Base-by-base conservation (phyloP, 2,113 vertebrate genomes). In the Parus major region DNA sequence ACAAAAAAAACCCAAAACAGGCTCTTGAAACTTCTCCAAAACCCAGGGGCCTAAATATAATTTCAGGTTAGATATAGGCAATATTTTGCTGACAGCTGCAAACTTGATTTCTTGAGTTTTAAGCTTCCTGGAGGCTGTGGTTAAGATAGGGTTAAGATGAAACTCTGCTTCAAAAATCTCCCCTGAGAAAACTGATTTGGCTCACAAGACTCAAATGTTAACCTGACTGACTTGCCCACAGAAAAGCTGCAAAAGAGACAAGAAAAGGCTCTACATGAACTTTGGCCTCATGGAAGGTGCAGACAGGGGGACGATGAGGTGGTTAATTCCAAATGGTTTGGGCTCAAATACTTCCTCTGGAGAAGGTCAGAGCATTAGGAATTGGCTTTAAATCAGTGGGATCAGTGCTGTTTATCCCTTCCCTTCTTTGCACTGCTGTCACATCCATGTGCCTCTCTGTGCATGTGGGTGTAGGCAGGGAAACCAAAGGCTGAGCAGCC, bases 71-170 rank as follows among this genome's bases (percentile, higher is more conserved):
- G 33, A 78, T 17, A 25, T 0, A 12, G 27, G 12, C 60, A 59
- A 7, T 52, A 27, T 93, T 93, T 88, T 96, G 92, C 94, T 81
- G 56, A 94, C 39, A 73, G 35, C 81, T 60, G 82, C 44, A 90
- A 88, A 90, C 15, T 65, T 66, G 76, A 39, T 93, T 94, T 83
- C 46, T 78, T 83, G 59, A 80, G 36, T 64, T 90, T 78, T 63
- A 55, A 66, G 52, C 69, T 90, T 97, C 92, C 92, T 88, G 91
- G 11, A 83, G 82, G 60, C 47, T 88, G 92, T 93, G 94, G 88
- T 96, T 86, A 81, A 42, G 68, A 86, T n/a, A 47, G 35, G 23
- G 8, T 80, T 95, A 87, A 88, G 49, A 91, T 50, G 5, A 94
- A 89, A 82, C 44, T 72, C 47, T 55, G 35, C 44, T 66, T 72